Evolutionary conservation across 2,113 vertebrate genomes (phyloP).

Genomic region (Neodon shergylaensis): DNA sequence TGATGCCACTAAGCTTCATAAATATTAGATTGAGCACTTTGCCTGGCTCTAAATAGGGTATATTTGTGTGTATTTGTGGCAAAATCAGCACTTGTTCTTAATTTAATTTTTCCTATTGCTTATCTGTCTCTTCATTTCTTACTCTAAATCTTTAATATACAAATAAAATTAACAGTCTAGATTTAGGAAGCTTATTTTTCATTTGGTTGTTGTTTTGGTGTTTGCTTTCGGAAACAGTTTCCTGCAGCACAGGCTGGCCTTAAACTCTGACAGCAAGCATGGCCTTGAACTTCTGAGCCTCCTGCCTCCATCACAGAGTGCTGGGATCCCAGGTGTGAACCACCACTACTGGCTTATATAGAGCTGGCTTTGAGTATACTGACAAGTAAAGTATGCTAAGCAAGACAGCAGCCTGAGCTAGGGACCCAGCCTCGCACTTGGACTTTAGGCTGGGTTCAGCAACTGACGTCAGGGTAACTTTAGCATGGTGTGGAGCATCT

Average conservation of each 20-base stretch:
- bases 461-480: background rate
- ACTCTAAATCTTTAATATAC: background rate
- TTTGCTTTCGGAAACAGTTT: background rate
- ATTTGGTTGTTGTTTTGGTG: background rate
- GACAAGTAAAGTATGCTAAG: too few relatives aligned
- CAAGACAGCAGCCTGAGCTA: too few relatives aligned
- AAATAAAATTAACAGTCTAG: background rate
- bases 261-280: background rate
- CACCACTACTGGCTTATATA: background rate
- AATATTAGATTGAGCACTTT: background rate
- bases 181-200: background rate
- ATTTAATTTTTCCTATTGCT: background rate
- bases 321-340: background rate
- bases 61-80: background rate
- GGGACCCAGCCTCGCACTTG: background rate
- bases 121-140: background rate
- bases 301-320: too few relatives aligned
- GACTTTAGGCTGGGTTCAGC: background rate
- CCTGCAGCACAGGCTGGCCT: background rate
- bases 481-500: fast-evolving
- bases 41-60: background rate
- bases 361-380: background rate
- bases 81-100: background rate
- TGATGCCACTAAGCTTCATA: background rate
- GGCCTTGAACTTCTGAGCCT: background rate